Conservation (phyloP, 1,140 invertebrate species). For the Asbolus verrucosus region DNA sequence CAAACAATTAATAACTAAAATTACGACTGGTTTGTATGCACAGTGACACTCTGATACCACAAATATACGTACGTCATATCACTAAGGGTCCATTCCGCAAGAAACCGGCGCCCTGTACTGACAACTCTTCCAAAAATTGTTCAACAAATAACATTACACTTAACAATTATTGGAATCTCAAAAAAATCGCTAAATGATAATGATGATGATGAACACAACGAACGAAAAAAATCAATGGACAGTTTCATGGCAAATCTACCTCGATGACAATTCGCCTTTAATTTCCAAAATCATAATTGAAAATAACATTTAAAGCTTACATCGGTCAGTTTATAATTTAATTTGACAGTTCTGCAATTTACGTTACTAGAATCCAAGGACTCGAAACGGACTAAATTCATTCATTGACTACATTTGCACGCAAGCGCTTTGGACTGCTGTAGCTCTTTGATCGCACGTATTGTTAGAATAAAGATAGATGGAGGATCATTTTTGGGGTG, state of each 20-base stretch:
- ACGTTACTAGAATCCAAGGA: conserved; percentile 41
- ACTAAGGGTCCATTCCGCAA: no score
- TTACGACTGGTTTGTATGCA: background rate
- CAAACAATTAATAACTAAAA: conserved; percentile 18
- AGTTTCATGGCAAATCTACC: no score
- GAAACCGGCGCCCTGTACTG: background rate
- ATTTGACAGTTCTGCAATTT: conserved; percentile 31
- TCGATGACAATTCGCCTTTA: no score
- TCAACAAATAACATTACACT: no score
- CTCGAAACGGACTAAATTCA: conserved; percentile 50
- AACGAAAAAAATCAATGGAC: no score
- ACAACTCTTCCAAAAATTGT: no score
- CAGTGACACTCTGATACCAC: conserved; percentile 13
- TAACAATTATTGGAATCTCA: no score
- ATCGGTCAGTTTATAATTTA: conserved; percentile 37
- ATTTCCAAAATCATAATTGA: conserved; percentile 1
- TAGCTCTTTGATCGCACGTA: conserved; percentile 1
- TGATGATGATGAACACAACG: no score
- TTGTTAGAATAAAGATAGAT: background rate
- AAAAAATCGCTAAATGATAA: no score
- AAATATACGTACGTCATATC: background rate
- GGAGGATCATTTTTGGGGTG: conserved; percentile 14
- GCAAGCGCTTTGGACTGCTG: conserved; percentile 42
- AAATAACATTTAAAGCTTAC: conserved; percentile 25
- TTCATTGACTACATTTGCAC: conserved; percentile 49